Conservation (phyloP, 2,888 invertebrate genomes). For the Athalia cordata region DNA sequence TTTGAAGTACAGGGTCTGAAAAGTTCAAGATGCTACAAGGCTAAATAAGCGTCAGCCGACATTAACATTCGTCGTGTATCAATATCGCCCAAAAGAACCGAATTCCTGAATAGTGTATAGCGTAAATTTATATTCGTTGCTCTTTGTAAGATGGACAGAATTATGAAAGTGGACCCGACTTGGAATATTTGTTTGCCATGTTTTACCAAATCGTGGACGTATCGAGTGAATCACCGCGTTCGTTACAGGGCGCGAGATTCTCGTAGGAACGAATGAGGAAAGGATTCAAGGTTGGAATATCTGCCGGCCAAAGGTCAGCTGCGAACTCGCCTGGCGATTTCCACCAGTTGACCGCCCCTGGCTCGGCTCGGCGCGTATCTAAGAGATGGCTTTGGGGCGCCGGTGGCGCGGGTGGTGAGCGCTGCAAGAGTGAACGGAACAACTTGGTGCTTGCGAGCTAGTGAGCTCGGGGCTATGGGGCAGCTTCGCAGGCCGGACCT, state of each 20-base stretch:
- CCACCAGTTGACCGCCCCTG: slow-evolving; percentile 61
- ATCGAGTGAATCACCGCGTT: not conserved
- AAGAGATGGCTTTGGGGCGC: slow-evolving; percentile 46
- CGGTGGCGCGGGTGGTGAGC: slow-evolving; percentile 49
- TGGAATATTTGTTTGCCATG: not conserved
- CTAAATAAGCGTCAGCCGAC: too few species aligned
- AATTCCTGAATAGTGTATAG: too few species aligned
- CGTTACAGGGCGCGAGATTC: not conserved
- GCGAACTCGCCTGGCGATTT: slow-evolving; percentile 2
- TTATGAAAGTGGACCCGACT: too few species aligned
- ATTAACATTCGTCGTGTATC: too few species aligned
- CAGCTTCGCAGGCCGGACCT: slow-evolving; percentile 69
- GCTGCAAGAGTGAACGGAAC: slow-evolving; percentile 55
- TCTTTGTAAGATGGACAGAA: too few species aligned
- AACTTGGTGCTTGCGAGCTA: slow-evolving; percentile 40
- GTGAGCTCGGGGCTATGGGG: slow-evolving; percentile 51
- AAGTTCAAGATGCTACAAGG: too few species aligned
- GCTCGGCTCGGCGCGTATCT: slow-evolving; percentile 52
- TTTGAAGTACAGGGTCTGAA: too few species aligned
- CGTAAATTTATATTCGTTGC: too few species aligned
- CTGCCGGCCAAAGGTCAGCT: slow-evolving; percentile 8
- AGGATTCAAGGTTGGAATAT: not conserved
- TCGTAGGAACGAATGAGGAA: not conserved
- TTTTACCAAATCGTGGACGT: not conserved
- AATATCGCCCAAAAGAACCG: too few species aligned